Evolutionary conservation across 2,888 invertebrate genomes (phyloP), one percentile per base, ranked within the genome.

Genomic region (Volucella inflata): DNA sequence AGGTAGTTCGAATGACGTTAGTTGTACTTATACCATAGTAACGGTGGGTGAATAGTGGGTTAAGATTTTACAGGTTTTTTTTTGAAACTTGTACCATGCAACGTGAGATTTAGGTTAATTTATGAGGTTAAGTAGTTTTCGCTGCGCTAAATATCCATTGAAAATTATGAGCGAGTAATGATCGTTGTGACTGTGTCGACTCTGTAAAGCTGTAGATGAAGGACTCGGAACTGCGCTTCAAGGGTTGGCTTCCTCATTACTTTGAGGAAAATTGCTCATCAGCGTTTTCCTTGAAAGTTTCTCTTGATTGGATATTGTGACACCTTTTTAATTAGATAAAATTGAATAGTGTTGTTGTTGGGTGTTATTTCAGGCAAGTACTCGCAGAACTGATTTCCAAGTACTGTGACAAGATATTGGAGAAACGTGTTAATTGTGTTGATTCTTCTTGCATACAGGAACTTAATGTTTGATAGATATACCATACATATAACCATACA

Each of bases 71-170:
- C 65, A 38, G 55, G n/a, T 53, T 55, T 75, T 59, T 70, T 50
- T 59, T 64, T 44, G 11, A 70, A 70, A 67, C 59, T 83, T 68
- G 48, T 50, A 51, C 78, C 50, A 17, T 42, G 55, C 53, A 55
- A 44, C 55, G 17, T 72, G 78, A 64, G 83, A 78, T 74, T 83
- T 83, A 55, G 83, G 78, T 83, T 83, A 83, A 83, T 83, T 83
- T 83, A 83, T 78, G 74, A 74, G 83, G 83, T 78, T 78, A 83
- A 78, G 83, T 74, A 78, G 83, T 83, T 77, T 74, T 46, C 38
- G 44, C 57, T 59, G 78, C 42, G 67, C 78, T 78, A 68, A 78
- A 78, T 78, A 78, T 65, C 72, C 72, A 74, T 74, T 64, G 67
- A 78, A 74, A 74, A 74, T 62, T 62, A 68, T 55, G 55, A 74